Conservation (phyloP, 2,888 invertebrate genomes). For the Trissoscelio sp. region DNA sequence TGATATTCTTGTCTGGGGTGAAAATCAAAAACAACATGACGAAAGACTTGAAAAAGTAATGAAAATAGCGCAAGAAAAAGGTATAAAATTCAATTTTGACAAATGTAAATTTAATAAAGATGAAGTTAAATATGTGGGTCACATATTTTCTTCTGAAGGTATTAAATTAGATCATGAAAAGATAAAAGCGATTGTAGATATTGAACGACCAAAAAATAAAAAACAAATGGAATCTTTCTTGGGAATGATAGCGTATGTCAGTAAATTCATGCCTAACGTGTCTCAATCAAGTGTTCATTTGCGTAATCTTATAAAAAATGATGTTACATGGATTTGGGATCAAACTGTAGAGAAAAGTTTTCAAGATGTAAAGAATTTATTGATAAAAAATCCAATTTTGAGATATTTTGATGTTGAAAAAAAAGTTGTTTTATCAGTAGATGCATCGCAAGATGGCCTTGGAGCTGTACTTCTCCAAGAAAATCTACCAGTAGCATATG, state of each 20-base stretch:
- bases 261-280: slow-evolving; percentile 45
- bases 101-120: no score
- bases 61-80: slow-evolving; percentile 40
- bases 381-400: slow-evolving; percentile 71
- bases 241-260: slow-evolving; percentile 66
- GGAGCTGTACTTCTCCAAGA: slow-evolving; percentile 78
- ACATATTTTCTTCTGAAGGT: slow-evolving; percentile 59
- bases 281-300: slow-evolving; percentile 31
- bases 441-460: slow-evolving; percentile 68
- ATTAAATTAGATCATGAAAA: slow-evolving; percentile 47
- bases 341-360: slow-evolving; percentile 48
- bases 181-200: not conserved
- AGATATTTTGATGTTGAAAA: slow-evolving; percentile 73
- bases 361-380: slow-evolving; percentile 44
- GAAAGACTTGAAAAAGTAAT: slow-evolving; percentile 44
- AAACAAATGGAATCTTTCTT: slow-evolving; percentile 60
- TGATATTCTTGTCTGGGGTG: slow-evolving; percentile 73
- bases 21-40: slow-evolving; percentile 27
- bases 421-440: slow-evolving; percentile 71
- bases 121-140: slow-evolving; percentile 58
- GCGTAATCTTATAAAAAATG: slow-evolving; percentile 40
- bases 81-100: not conserved
- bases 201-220: not conserved
- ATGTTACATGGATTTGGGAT: slow-evolving; percentile 54
- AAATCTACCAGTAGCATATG: slow-evolving; percentile 77